Base-by-base conservation (phyloP, 2,888 invertebrate species). In the Pinctada fucata region DNA sequence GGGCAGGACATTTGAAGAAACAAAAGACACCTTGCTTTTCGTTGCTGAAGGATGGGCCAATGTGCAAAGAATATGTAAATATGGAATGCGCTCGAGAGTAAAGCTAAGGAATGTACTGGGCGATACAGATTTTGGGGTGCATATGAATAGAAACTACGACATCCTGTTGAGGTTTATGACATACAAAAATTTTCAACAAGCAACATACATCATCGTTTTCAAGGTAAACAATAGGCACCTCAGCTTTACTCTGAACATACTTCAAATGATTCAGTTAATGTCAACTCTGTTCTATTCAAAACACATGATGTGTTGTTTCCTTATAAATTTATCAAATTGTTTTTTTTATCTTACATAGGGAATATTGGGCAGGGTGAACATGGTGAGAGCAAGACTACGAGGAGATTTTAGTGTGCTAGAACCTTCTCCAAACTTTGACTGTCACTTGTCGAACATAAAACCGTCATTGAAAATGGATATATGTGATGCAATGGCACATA, bases 131-230 rank as follows among this genome's bases (percentile, higher is more conserved):
- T 82, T 78, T 78, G 85, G 85, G 16, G 70, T 84, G 16, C 85
- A 85, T 72, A 76, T 85, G 16, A 83, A 81, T 45, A 82, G 80
- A 49, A 76, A 85, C 72, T 85, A 79, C 52, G 85, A 85, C 65
- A 80, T 84, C 10, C 80, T 85, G 10, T 76, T 83, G 3, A 66
- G 82, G 69, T 84, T 82, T 68, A 76, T 84, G 79, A 79, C 81
- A 3, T 80, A 73, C 71, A 81, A 79, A 52, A 81, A 83, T 31
- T 78, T 78, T 31, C 47, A 76, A 10, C 71, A 78, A 8, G 77
- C 83, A 0, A 74, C 75, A 6, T 81, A 76, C 72, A 51, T 85
- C 3, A 48, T 85, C 3, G 81, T 85, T 3, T 79, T 80, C 48
- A 85, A 83, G 82, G 85, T 85, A 77, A 70, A 65, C 31, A 49